Evolutionary conservation across 2,113 vertebrate genomes (phyloP).

Genomic region (Sarotherodon lohbergeri): DNA sequence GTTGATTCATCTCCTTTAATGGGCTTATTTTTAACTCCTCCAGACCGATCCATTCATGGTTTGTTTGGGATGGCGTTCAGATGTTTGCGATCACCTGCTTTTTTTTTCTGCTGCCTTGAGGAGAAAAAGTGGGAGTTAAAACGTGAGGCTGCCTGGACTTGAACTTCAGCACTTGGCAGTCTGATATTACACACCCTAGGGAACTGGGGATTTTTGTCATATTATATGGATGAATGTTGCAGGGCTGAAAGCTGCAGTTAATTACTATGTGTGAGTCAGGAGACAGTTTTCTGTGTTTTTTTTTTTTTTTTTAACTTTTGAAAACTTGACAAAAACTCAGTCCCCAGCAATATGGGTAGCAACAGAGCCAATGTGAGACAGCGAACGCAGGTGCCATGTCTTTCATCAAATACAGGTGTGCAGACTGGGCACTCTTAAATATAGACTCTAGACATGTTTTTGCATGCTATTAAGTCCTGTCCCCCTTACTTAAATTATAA

Average conservation of each 20-base stretch:
- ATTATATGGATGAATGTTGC: conserved; percentile 22
- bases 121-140: conserved; percentile 20
- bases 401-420: conserved; percentile 7
- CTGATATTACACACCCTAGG: conserved; percentile 45
- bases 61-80: background rate
- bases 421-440: background rate
- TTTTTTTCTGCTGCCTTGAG: conserved; percentile 2
- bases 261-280: conserved; percentile 28
- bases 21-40: background rate
- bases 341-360: background rate
- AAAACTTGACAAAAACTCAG: background rate
- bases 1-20: conserved; percentile 31
- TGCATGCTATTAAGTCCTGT: background rate
- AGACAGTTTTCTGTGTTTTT: background rate
- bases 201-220: conserved; percentile 19
- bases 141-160: conserved; percentile 49
- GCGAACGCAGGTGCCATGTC: background rate
- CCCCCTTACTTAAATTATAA: background rate
- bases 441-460: background rate
- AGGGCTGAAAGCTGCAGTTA: background rate
- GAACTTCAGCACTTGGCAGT: conserved; percentile 38
- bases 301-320: background rate
- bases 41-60: background rate
- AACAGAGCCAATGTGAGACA: conserved; percentile 6
- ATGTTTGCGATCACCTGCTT: background rate